These are phyloP conservation scores for Platalea minor DNA, from an alignment of 2,797 vertebrate species.

Conservation along the genomic window DNA sequence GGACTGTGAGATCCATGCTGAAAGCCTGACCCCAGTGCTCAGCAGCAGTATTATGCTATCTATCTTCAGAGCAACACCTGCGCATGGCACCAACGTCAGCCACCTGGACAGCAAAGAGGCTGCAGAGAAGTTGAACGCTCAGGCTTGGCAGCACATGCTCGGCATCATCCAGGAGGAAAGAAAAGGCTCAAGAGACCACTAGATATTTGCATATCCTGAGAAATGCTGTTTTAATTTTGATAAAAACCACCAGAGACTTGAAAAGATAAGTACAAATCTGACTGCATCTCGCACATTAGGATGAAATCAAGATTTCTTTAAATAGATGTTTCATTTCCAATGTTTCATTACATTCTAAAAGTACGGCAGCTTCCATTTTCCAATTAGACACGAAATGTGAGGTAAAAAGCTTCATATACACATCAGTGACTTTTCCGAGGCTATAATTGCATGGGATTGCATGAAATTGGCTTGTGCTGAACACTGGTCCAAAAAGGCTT, in stretches of 20 bases:
- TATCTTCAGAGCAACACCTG: not conserved
- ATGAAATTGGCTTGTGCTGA: not conserved
- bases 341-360: not conserved
- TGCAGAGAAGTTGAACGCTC: fast-evolving
- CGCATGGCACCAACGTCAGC: not conserved
- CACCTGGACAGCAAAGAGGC: not conserved
- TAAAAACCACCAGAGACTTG: not conserved
- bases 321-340: not conserved
- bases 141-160: not conserved
- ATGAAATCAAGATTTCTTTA: not conserved
- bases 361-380: not conserved
- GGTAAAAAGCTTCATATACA: not conserved
- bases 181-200: not conserved
- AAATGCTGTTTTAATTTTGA: not conserved
- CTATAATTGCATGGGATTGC: not conserved
- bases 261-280: not conserved
- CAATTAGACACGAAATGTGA: not conserved
- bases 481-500: not conserved
- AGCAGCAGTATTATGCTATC: not conserved
- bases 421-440: not conserved
- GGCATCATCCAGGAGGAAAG: not conserved
- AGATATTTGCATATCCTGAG: not conserved
- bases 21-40: not conserved
- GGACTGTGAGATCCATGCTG: not conserved
- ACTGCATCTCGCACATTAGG: not conserved